Base-by-base conservation (phyloP, 2,797 vertebrate species). In the Cyprinella venusta region DNA sequence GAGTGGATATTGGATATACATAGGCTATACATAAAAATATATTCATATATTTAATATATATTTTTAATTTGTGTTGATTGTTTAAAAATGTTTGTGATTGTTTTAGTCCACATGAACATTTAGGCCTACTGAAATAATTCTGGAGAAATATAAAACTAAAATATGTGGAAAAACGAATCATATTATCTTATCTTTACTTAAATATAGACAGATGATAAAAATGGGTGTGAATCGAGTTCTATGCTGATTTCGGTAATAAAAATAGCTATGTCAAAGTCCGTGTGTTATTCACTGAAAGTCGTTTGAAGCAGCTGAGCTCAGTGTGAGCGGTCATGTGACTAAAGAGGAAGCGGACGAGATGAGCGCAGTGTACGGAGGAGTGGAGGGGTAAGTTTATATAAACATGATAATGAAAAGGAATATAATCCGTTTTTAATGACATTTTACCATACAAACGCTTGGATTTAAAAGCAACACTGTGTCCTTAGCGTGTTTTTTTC, bases 351-450 rank as follows among this genome's bases (percentile, higher is more conserved):
- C 12, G 8, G 52, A 4, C 12, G 76, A 80, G 21, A 95, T 95
- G 94, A 88, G 90, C 42, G 19, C 84, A 0, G 92, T 95, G 81
- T 95, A 92, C 88, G 94, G 94, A 1, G 95, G 95, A 79, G 91
- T 95, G 13, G 95, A 95, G 15, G 95, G 95, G 95, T 95, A n/a
- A 94, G 93, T 88, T 86, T 70, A 5, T 82, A 56, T 18, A 59
- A 36, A 8, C 84, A 83, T 30, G 74, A 30, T 42, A 70, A 77
- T 61, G 65, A n/a, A 5, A 33, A 15, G 7, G 8, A 65, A 45
- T 8, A 21, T 64, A 12, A 10, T 8, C 0, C 1, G 5, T 40
- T 72, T 71, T 71, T 26, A 54, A 64, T 52, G 2, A 2, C 15
- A 26, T 52, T 40, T 0, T 24, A 45, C 80, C 40, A 5, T 6